Percentiles rank a stretch among this genome's conserved stretches.
phyloP scores from a whole-genome alignment of 1,140 invertebrate species.

The Drosophila ohnishii region DNA sequence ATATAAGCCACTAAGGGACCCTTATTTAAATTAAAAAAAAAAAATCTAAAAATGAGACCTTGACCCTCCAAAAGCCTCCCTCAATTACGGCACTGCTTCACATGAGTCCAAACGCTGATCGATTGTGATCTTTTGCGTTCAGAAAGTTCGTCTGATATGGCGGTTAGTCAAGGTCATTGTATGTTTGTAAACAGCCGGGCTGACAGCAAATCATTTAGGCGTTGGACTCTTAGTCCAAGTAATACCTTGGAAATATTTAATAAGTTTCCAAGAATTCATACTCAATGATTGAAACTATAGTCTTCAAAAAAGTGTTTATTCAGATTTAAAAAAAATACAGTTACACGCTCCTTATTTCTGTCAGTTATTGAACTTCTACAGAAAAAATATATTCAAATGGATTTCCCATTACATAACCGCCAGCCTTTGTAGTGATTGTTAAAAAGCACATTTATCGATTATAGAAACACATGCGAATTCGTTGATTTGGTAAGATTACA shows the following conservation, averaged over 20 bases:
- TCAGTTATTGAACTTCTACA: conserved; percentile 19
- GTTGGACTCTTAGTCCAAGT: background rate
- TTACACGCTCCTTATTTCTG: conserved; percentile 12
- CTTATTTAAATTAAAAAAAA: no score
- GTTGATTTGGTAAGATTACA: conserved; percentile 2
- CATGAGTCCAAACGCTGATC: conserved; percentile 23
- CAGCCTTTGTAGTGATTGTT: background rate
- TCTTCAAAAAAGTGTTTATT: background rate
- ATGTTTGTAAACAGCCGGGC: conserved; percentile 6
- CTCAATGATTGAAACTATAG: background rate
- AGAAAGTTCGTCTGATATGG: conserved; percentile 22
- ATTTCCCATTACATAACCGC: conserved; percentile 11
- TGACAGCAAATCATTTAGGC: background rate
- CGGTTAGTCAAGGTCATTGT: background rate
- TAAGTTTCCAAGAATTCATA: background rate
- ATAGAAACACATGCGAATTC: conserved; percentile 21
- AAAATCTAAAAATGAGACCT: background rate
- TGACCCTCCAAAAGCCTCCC: background rate
- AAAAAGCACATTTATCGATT: conserved; percentile 5
- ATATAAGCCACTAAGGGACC: no score
- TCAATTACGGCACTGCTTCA: conserved; percentile 5
- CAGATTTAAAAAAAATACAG: background rate
- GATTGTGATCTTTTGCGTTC: conserved; percentile 1
- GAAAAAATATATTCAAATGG: background rate
- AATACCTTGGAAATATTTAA: background rate